phyloP scores from a whole-genome alignment of 2,797 vertebrate species.

The Yasuhikotakia modesta region DNA sequence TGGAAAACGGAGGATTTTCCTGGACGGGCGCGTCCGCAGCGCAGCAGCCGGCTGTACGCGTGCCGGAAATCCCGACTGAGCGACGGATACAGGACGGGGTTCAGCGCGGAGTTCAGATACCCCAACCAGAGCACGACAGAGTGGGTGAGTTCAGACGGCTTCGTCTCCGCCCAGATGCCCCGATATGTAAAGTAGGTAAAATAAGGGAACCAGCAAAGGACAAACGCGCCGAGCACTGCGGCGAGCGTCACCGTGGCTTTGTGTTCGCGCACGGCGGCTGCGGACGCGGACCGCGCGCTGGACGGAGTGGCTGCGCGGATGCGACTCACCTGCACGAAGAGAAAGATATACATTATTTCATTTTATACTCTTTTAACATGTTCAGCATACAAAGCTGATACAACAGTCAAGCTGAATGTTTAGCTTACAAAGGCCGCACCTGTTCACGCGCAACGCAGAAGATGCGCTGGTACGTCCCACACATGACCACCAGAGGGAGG shows the following conservation, averaged over 20 bases:
- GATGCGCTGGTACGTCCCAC: slow-evolving; percentile 88
- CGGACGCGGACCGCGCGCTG: slow-evolving; percentile 66
- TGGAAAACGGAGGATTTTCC: slow-evolving; percentile 2
- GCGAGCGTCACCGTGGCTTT: slow-evolving; percentile 91
- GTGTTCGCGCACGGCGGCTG: slow-evolving; percentile 82
- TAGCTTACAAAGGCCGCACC: slow-evolving; percentile 59
- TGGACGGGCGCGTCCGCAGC: slow-evolving; percentile 60
- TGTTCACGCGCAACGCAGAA: slow-evolving; percentile 90
- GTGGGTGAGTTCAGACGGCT: slow-evolving; percentile 62
- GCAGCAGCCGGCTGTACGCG: slow-evolving; percentile 77
- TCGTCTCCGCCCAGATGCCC: slow-evolving; percentile 74
- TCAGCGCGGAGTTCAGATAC: slow-evolving; percentile 88
- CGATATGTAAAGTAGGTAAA: slow-evolving; percentile 86
- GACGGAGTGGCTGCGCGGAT: slow-evolving; percentile 81
- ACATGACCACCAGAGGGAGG: slow-evolving; percentile 89
- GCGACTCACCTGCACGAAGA: slow-evolving; percentile 76
- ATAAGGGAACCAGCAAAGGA: slow-evolving; percentile 94
- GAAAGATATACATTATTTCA: not conserved
- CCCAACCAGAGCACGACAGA: slow-evolving; percentile 86
- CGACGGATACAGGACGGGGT: slow-evolving; percentile 91
- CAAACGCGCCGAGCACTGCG: slow-evolving; percentile 87
- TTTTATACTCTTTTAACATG: too few species aligned
- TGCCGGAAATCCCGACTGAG: slow-evolving; percentile 87
- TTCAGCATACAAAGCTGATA: too few species aligned
- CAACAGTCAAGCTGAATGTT: too few species aligned